phyloP scores from a whole-genome alignment of 2,888 invertebrate species.

The Euplagia quadripunctaria region DNA sequence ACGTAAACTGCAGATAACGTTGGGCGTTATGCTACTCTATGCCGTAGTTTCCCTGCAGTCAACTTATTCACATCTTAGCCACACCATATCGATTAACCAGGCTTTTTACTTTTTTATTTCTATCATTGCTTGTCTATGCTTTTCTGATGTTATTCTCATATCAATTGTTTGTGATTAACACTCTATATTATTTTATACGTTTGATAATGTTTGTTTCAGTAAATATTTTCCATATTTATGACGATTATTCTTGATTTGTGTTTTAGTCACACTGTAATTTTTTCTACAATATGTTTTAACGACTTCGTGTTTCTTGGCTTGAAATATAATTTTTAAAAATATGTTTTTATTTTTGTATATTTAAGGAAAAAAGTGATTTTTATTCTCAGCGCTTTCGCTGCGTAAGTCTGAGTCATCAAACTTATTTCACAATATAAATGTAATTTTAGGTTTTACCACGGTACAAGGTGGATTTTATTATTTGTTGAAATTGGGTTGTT shows the following conservation, averaged over 20 bases:
- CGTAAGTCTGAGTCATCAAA: slow-evolving; percentile 17
- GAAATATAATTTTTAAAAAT: background rate
- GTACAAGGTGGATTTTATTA: slow-evolving; percentile 1
- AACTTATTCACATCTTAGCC: slow-evolving; percentile 76
- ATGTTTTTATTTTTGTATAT: background rate
- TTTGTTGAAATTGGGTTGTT: slow-evolving; percentile 8
- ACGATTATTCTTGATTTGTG: background rate
- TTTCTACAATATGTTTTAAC: background rate
- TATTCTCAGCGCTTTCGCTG: slow-evolving; percentile 7
- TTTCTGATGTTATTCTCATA: slow-evolving; percentile 25
- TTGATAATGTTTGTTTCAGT: slow-evolving; percentile 5
- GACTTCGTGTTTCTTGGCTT: background rate
- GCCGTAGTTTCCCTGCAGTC: slow-evolving; percentile 84
- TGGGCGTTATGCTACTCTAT: slow-evolving; percentile 80
- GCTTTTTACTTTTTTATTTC: slow-evolving; percentile 57
- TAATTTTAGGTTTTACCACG: slow-evolving; percentile 21
- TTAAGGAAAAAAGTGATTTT: background rate
- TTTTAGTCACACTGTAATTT: background rate
- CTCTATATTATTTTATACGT: background rate
- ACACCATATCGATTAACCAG: slow-evolving; percentile 81
- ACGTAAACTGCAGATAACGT: slow-evolving; percentile 78
- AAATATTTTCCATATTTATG: background rate
- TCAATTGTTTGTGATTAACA: slow-evolving; percentile 21
- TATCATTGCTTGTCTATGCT: slow-evolving; percentile 54
- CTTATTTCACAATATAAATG: slow-evolving; percentile 24